phyloP scores from a whole-genome alignment of 2,888 invertebrate species.

The Mechanitis messenoides region DNA sequence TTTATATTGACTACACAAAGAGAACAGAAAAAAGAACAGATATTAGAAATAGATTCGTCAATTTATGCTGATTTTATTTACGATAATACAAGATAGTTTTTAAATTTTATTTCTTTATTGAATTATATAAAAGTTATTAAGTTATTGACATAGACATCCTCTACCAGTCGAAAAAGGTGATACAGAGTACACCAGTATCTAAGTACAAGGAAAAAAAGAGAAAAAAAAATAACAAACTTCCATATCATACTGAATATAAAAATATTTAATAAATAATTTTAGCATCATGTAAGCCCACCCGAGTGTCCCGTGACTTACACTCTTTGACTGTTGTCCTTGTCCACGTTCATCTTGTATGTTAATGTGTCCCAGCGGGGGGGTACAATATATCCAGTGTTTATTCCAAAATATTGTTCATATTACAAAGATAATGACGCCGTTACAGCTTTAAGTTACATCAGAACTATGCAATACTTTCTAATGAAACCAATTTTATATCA shows the following conservation, averaged over 20 bases:
- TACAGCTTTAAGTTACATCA: not conserved
- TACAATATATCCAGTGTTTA: conserved; percentile 15
- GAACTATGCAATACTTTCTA: not conserved
- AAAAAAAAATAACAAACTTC: too few species aligned
- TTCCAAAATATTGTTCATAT: conserved; percentile 16
- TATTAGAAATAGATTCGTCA: too few species aligned
- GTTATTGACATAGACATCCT: too few species aligned
- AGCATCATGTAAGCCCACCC: conserved; percentile 14
- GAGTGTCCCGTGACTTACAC: not conserved
- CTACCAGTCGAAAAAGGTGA: too few species aligned
- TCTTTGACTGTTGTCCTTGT: not conserved
- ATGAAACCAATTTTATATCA: not conserved
- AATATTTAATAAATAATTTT: not conserved
- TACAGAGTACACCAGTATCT: too few species aligned
- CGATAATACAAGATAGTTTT: too few species aligned
- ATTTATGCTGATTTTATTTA: too few species aligned
- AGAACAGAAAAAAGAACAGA: too few species aligned
- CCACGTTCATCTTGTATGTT: conserved; percentile 19
- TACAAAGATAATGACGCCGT: conserved; percentile 2
- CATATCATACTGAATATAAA: not conserved
- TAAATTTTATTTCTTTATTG: too few species aligned
- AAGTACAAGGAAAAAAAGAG: too few species aligned
- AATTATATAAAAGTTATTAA: too few species aligned
- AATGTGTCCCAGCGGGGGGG: conserved; percentile 22
- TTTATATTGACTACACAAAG: too few species aligned